Evolutionary conservation across 2,888 invertebrate genomes (phyloP).

Genomic region (Vesta saturnalis): DNA sequence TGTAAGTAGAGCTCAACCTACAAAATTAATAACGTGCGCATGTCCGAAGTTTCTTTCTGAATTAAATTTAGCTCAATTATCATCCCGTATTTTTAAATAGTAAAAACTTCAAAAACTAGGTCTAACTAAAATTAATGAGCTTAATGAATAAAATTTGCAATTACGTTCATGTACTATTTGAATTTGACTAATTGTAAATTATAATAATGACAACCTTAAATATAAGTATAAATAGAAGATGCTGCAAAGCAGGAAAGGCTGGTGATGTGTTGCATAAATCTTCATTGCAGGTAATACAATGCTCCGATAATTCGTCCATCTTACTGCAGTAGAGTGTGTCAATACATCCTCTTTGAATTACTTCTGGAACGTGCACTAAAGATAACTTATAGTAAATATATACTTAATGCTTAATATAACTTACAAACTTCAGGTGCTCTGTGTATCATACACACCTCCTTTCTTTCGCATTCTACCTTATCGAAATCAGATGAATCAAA

Average conservation of each 20-base stretch:
- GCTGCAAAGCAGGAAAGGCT: background rate
- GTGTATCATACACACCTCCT: slow-evolving; percentile 29
- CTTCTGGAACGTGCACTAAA: slow-evolving; percentile 18
- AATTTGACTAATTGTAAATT: too few species aligned
- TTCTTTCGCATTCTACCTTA: slow-evolving; percentile 21
- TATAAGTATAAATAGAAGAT: too few species aligned
- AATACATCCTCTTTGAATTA: slow-evolving; percentile 17
- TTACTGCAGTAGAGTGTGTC: slow-evolving; percentile 26
- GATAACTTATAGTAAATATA: background rate
- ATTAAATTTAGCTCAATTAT: slow-evolving; percentile 30
- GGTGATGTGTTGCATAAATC: slow-evolving; percentile 20
- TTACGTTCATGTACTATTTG: too few species aligned
- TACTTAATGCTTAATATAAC: slow-evolving; percentile 6
- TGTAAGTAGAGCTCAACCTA: slow-evolving; percentile 18
- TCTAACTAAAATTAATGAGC: too few species aligned
- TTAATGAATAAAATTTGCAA: too few species aligned
- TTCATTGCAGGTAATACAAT: slow-evolving; percentile 23
- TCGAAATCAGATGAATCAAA: slow-evolving; percentile 24
- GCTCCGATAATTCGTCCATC: slow-evolving; percentile 18
- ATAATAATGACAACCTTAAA: too few species aligned
- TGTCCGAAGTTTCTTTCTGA: slow-evolving; percentile 21
- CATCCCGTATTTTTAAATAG: background rate
- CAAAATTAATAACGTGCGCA: slow-evolving; percentile 20
- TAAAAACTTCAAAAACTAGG: background rate
- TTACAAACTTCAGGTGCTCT: slow-evolving; percentile 24